These are phyloP conservation scores for Gobio gobio DNA, from an alignment of 2,113 vertebrate species.

Conservation along the genomic window DNA sequence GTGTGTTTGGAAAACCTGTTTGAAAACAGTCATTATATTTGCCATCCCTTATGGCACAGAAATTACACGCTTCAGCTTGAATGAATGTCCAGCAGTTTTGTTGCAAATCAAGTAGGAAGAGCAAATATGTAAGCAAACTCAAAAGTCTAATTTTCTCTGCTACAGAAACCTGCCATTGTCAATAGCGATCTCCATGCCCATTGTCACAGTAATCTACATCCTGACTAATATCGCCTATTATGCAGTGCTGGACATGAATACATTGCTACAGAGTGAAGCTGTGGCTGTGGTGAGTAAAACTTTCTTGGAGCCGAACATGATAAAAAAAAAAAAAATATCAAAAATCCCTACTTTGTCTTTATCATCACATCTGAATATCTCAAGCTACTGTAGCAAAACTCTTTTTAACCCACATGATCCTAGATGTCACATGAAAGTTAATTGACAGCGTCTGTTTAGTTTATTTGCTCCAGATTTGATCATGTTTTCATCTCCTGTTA, in stretches of 20 bases:
- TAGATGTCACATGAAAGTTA: constrained; percentile 38
- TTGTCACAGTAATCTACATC: constrained; percentile 84
- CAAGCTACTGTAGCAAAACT: background rate
- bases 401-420: background rate
- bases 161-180: constrained; percentile 80
- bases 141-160: background rate
- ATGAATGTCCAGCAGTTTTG: background rate
- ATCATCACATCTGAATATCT: background rate
- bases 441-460: constrained; percentile 59
- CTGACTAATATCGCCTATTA: constrained; percentile 84
- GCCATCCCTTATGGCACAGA: background rate
- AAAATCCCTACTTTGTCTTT: background rate
- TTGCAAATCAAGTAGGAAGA: background rate
- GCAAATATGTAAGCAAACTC: background rate
- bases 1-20: background rate
- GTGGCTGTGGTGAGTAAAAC: constrained; percentile 77
- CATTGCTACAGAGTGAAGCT: constrained; percentile 76
- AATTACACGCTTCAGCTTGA: background rate
- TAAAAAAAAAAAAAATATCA: background rate
- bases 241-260: constrained; percentile 72
- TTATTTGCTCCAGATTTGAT: constrained; percentile 28
- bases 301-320: background rate
- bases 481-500: constrained; percentile 46
- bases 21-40: background rate
- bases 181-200: constrained; percentile 83